Conservation (phyloP, 2,113 vertebrate species). For the Ascaphus truei region DNA sequence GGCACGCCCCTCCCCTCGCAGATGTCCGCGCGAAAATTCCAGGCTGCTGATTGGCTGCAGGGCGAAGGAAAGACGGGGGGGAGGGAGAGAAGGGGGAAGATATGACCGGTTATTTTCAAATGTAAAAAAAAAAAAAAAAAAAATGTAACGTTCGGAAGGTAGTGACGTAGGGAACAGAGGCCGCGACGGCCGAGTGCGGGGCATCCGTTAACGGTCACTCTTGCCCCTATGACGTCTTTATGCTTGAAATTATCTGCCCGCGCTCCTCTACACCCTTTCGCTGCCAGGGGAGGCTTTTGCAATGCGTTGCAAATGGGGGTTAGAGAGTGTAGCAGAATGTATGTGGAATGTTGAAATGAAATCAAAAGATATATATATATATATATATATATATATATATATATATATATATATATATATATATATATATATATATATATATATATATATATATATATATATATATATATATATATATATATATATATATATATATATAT, state of each 20-base stretch:
- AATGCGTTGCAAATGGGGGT: too few species aligned
- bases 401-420: neutral
- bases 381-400: neutral
- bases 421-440: neutral
- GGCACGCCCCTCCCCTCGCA: neutral
- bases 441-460: neutral
- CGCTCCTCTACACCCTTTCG: too few species aligned
- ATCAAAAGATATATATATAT: too few species aligned
- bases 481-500: neutral
- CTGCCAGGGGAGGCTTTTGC: too few species aligned
- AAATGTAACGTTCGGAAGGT: too few species aligned
- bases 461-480: neutral
- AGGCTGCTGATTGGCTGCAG: neutral
- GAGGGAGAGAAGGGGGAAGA: too few species aligned
- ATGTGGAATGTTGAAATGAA: too few species aligned
- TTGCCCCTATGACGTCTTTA: too few species aligned
- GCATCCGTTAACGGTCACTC: neutral
- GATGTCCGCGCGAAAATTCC: conserved; percentile 27
- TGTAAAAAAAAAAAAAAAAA: too few species aligned
- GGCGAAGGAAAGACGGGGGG: neutral
- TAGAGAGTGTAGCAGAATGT: too few species aligned
- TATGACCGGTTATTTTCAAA: conserved; percentile 10
- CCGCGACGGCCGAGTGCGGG: neutral
- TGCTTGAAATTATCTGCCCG: too few species aligned
- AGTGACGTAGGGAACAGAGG: neutral